Percentiles rank a stretch among this genome's conserved stretches.
phyloP scores from a whole-genome alignment of 2,797 vertebrate species.

The Chelidonichthys spinosus region DNA sequence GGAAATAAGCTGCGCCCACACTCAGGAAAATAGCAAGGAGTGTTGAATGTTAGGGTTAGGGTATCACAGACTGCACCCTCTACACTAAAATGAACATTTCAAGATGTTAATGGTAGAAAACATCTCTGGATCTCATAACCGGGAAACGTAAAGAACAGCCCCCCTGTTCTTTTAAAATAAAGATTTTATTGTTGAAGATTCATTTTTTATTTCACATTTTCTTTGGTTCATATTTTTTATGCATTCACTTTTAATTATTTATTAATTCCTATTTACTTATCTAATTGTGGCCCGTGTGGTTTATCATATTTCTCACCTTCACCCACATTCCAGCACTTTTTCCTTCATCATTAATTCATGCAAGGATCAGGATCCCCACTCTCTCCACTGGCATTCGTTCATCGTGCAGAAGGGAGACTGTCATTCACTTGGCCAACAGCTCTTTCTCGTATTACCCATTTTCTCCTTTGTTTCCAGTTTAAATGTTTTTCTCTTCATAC shows the following conservation, averaged over 20 bases:
- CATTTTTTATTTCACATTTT: background rate
- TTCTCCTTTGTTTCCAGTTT: conserved; percentile 31
- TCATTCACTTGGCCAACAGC: conserved; percentile 22
- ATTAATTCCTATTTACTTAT: conserved; percentile 7
- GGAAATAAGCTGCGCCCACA: too few species aligned
- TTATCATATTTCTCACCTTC: conserved; percentile 22
- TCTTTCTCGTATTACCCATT: conserved; percentile 38
- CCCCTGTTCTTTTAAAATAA: background rate
- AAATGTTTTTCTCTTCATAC: conserved; percentile 13
- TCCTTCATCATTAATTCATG: conserved; percentile 56
- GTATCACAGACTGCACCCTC: too few species aligned
- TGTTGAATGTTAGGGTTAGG: too few species aligned
- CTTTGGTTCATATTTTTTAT: background rate
- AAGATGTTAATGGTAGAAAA: background rate
- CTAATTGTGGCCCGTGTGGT: conserved; percentile 8
- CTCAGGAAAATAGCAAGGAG: too few species aligned
- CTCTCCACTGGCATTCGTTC: conserved; percentile 25
- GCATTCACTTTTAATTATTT: background rate
- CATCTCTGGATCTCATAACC: too few species aligned
- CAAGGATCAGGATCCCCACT: conserved; percentile 53
- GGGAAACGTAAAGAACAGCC: too few species aligned
- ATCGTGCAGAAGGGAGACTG: conserved; percentile 46
- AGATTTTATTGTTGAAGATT: background rate
- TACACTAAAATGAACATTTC: conserved; percentile 1
- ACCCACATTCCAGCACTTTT: conserved; percentile 33